These are phyloP conservation scores for Elaphurus davidianus DNA, from an alignment of 2,113 vertebrate species.

Conservation along the genomic window DNA sequence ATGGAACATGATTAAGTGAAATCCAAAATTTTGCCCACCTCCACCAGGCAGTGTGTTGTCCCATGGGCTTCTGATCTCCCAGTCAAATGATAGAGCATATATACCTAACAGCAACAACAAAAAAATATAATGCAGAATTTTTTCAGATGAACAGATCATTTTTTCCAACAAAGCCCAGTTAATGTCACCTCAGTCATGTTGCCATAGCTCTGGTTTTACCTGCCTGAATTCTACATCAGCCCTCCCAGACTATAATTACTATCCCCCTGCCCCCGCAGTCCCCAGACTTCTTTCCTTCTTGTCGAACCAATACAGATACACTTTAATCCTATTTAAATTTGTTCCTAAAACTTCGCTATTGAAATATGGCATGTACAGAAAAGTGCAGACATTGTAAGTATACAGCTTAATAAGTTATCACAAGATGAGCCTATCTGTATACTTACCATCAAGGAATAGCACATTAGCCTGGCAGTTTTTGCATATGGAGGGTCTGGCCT, in stretches of 20 bases:
- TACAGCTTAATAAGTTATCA: not conserved
- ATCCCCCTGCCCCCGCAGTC: not conserved
- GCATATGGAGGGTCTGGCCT: not conserved
- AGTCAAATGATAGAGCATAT: not conserved
- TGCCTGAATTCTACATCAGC: not conserved
- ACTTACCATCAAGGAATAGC: not conserved
- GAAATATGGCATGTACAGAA: not conserved
- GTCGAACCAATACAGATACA: not conserved
- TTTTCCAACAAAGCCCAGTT: constrained; percentile 20
- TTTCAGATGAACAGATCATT: not conserved
- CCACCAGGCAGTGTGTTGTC: not conserved
- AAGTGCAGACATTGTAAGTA: not conserved
- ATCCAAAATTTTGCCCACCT: not conserved
- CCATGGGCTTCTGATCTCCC: not conserved
- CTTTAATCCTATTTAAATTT: not conserved
- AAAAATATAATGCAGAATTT: not conserved
- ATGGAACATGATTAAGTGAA: constrained; percentile 2
- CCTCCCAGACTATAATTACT: not conserved
- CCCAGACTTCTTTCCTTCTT: not conserved
- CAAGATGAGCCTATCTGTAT: not conserved
- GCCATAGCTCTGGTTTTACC: not conserved
- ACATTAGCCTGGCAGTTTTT: not conserved
- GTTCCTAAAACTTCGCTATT: not conserved
- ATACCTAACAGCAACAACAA: not conserved
- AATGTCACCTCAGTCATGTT: not conserved